Base-by-base conservation (phyloP, 1,140 invertebrate genomes). In the Aethina tumida region DNA sequence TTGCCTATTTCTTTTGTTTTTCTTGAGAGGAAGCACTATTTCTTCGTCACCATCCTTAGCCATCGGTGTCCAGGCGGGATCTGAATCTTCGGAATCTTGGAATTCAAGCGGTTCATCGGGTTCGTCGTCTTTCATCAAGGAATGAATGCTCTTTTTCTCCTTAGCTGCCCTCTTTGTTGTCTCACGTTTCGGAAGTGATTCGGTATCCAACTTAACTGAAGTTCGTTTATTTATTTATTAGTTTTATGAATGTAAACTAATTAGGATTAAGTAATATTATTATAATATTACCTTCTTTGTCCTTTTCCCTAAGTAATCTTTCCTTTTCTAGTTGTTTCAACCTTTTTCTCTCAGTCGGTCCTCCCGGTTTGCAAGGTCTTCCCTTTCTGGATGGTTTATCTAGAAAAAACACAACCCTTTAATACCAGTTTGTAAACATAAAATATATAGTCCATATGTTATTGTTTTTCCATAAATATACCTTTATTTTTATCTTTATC, bases 31-130 rank as follows among this genome's bases (percentile, higher is more conserved):
- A n/a, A 52, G 10, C 16, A 42, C 29, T n/a, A 42, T 45, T 15
- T 55, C 55, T 4, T 59, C 55, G 5, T 27, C 41, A 26, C 57
- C 56, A n/a, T 57, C 67, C 43, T 73, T 75, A 16, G 67, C 66
- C 31, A 71, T 69, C 4, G 79, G 79, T 12, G 75, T 79, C 79
- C 79, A 83, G 5, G 76, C 77, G 6, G 78, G 79, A 69, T 81
- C 78, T 7, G 72, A 74, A 58, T 80, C 77, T 21, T 39, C 43
- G 5, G 76, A 79, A 59, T 80, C 74, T 21, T 63, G 59, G 48
- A 70, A 72, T 50, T 71, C 67, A 25, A 59, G 55, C 6, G 65
- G 64, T 38, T 70, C 67, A 25, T 63, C 64, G 16, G 62, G 56
- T 37, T 70, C 65, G 3, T 67, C 66, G 26, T 65, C 60, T 41